A percentile compares a stretch with the other conserved stretches of the same genome.
Evolutionary conservation across 2,797 vertebrate genomes (phyloP).

Genomic region (Microhierax caerulescens): DNA sequence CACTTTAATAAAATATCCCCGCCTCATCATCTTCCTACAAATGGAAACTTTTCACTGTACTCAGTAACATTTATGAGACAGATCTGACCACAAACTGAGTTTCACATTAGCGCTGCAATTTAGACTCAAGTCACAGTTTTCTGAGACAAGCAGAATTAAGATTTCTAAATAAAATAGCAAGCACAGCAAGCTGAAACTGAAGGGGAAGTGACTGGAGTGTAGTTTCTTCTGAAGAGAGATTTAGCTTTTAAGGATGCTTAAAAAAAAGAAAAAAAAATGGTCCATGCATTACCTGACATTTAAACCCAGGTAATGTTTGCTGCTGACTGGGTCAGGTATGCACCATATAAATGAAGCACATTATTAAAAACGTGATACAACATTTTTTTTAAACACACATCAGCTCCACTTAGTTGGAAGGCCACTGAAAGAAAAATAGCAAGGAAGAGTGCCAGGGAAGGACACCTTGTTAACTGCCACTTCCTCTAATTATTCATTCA

Average conservation of each 20-base stretch:
- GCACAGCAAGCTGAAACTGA: background rate
- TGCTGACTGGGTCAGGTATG: background rate
- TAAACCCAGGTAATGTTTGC: background rate
- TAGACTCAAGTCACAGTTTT: background rate
- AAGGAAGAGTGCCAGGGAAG: background rate
- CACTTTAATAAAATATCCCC: accelerated
- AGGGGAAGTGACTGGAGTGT: background rate
- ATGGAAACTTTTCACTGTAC: background rate
- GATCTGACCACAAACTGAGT: background rate
- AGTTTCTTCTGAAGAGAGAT: background rate
- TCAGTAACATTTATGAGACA: background rate
- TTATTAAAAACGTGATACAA: background rate
- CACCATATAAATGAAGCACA: background rate
- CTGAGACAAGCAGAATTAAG: background rate
- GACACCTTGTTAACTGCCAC: background rate
- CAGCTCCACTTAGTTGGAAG: background rate
- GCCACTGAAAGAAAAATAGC: background rate
- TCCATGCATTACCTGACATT: no score
- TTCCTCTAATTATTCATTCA: background rate
- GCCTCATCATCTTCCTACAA: background rate
- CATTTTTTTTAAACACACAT: background rate
- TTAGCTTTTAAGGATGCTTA: background rate
- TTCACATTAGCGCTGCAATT: background rate
- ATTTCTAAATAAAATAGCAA: background rate
- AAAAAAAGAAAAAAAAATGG: background rate